Evolutionary conservation across 1,140 invertebrate species (phyloP).

Genomic region (Tachypleus tridentatus): DNA sequence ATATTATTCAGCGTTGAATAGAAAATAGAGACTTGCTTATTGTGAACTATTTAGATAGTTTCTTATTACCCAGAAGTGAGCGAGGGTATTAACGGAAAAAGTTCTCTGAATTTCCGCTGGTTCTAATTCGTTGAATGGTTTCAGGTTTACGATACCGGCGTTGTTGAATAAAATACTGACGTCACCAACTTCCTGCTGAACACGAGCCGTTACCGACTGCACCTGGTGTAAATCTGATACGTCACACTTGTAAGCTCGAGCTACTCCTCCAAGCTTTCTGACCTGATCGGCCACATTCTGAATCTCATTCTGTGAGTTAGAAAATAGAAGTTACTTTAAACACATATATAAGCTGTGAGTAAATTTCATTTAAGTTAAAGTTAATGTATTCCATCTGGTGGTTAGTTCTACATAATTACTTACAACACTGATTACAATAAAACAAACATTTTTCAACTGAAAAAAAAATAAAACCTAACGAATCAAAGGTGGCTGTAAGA

Average conservation of each 20-base stretch:
- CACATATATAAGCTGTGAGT: no score
- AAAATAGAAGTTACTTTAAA: no score
- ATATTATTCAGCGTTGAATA: no score
- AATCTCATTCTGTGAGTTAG: constrained; percentile 8
- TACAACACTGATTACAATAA: no score
- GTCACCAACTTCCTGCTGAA: constrained; percentile 21
- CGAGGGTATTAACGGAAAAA: constrained; percentile 64
- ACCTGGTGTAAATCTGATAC: constrained; percentile 22
- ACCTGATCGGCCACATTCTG: constrained; percentile 18
- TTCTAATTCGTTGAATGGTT: constrained; percentile 49
- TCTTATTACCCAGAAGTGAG: constrained; percentile 58
- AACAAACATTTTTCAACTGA: no score
- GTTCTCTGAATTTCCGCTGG: constrained; percentile 51
- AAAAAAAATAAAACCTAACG: no score
- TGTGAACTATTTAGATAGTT: no score
- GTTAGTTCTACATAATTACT: no score
- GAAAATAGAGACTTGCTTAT: no score
- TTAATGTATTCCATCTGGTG: no score
- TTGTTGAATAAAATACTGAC: constrained; percentile 64
- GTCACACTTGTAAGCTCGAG: constrained; percentile 41
- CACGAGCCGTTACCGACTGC: constrained; percentile 7
- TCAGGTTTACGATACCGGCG: constrained; percentile 77
- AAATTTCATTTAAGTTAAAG: no score
- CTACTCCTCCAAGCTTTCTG: constrained; percentile 20
- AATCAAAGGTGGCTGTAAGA: no score